Base-by-base conservation (phyloP, 2,113 vertebrate species). In the Sebastes fasciatus region DNA sequence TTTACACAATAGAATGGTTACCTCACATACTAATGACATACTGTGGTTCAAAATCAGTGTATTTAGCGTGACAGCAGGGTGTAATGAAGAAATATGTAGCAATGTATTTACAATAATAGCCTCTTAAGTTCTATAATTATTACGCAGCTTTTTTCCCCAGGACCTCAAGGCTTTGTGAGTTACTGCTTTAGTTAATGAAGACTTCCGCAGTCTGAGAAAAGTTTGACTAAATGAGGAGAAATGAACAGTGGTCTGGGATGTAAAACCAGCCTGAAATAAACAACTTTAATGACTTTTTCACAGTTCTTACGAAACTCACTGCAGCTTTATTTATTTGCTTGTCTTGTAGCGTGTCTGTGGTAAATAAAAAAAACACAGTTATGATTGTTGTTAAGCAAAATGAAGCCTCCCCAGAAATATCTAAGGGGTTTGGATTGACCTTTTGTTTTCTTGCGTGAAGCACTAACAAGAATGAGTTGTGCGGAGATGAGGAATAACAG, bases 191-290 rank as follows among this genome's bases (percentile, higher is more conserved):
- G 54, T 17, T 26, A 26, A 14, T 46, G 5, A 55, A 62, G 42
- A 46, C 14, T 54, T 77, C 58, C 45, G 26, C 81, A 43, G 42
- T 11, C 64, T 40, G 67, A 58, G 23, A 55, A 69, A 62, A 6
- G 1, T 71, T 61, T 66, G 40, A 40, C 49, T 48, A 61, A 79
- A 82, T 34, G 0, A 55, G 55, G 16, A 80, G 17, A 83, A 60
- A 43, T 51, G 4, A 58, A 26, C 17, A 49, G 40, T 68, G 21
- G 43, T 69, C 52, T 52, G 48, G 84, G 40, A 71, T 19, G 19
- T 57, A 45, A 85, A 80, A 65, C 0, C 16, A 48, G 54, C 51
- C 34, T 69, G 77, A 83, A 68, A 88, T 84, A 77, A 83, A 81
- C 73, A 77, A 80, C 67, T 82, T 74, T 55, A 91, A 91, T 52